Base-by-base conservation (phyloP, 2,888 invertebrate genomes). In the Lomographa bimaculata region DNA sequence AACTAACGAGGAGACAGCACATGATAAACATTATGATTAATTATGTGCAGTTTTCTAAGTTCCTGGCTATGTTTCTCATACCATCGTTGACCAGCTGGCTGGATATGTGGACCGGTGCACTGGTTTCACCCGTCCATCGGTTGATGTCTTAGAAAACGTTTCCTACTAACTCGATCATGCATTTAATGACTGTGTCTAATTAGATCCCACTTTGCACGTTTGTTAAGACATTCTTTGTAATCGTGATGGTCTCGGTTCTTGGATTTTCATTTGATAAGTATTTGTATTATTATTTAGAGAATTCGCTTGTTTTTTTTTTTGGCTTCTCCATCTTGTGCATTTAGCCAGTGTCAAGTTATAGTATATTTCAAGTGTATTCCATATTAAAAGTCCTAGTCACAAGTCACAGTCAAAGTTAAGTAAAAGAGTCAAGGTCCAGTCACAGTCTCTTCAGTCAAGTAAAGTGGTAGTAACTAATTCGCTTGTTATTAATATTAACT, bases 81-180 rank as follows among this genome's bases (percentile, higher is more conserved):
- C 78, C 77, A 75, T 69, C 65, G 71, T 60, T 79, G 82, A 69
- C 72, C 83, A 85, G 74, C 70, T 64, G 70, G 75, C 62, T 87
- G 81, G 55, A 74, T 85, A 87, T 86, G 86, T 87, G 72, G 85
- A 84, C 76, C 87, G 71, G 73, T 73, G 78, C 82, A 86, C 87
- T 83, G 73, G 86, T 82, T 87, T 86, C 78, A 82, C 81, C 67
- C 71, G 62, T 50, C 64, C 64, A 76, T 77, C 69, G 71, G 26
- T 27, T 21, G 34, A 25, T 27, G 69, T 75, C 80, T 67, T 82
- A 83, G 85, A 86, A 86, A 86, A 83, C 79, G 78, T 79, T 87
- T 84, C 80, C 83, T 78, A 83, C 76, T 80, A 81, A 79, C 71
- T 75, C 78, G 75, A 87, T 87, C 81, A 85, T 77, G 83, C 79